Base-by-base conservation (phyloP, 2,888 invertebrate genomes). In the Hermaeophaga mercurialis region DNA sequence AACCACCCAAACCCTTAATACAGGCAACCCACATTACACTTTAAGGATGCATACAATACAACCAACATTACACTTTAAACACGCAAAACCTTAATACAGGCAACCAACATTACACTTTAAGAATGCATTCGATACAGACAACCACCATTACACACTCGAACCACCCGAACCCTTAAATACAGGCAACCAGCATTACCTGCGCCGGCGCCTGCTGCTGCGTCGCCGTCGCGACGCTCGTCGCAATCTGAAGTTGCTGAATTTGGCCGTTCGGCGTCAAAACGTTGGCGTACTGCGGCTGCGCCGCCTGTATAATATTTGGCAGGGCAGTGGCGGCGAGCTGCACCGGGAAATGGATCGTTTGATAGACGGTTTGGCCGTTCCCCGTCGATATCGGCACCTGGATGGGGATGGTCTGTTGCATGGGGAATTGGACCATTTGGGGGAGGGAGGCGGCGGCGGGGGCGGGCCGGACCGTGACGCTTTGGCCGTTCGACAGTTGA, bases 331-430 rank as follows among this genome's bases (percentile, higher is more conserved):
- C 80, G 33, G 88, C 79, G 36, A 93, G 85, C 76, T 95, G 95
- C 12, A 96, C 83, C 0, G 96, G 96, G 69, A 97, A 88, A 75
- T 96, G 96, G 1, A 97, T 89, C 0, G 96, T 96, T 76, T 97
- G 96, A 77, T 94, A 91, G 56, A 96, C 89, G 0, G 96, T 96
- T 78, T 96, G 96, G 0, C 96, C 96, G 75, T 90, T 91, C 15
- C 75, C 79, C 50, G 90, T 86, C 44, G 88, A 86, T 62, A 94
- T 91, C 1, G 94, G 94, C 58, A 95, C 91, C 77, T 96, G 96
- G 3, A 96, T 91, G 0, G 94, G 93, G 47, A 94, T 91, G 56
- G 91, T 88, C 70, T 88, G 89, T 71, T 87, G 87, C 79, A 85
- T 82, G 1, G 86, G 85, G 59, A 87, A 85, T 76, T 90, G 90